Percentiles rank a stretch among this genome's conserved stretches.
Evolutionary conservation across 2,888 invertebrate species (phyloP).

Genomic region (Scaptomyza reducta): DNA sequence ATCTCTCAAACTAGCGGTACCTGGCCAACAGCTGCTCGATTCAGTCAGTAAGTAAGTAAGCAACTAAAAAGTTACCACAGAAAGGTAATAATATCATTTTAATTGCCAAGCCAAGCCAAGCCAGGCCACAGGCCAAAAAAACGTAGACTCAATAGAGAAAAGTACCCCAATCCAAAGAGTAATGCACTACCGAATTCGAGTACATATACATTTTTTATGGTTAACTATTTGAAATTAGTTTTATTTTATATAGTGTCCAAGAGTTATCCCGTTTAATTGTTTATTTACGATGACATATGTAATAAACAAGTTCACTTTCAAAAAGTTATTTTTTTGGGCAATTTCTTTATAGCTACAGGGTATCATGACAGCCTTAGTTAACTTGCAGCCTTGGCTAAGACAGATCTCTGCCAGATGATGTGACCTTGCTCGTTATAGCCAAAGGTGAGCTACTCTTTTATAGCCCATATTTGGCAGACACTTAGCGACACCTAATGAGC

Average conservation of each 20-base stretch:
- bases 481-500: conserved; percentile 48
- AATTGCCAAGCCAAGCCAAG: conserved; percentile 54
- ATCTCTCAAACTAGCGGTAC: conserved; percentile 44
- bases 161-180: neutral
- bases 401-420: conserved; percentile 21
- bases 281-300: no score
- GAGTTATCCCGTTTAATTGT: no score
- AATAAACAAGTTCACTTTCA: no score
- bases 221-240: neutral
- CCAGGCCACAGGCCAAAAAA: conserved; percentile 25
- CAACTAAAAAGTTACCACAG: conserved; percentile 32
- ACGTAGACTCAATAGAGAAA: conserved; percentile 18
- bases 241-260: no score
- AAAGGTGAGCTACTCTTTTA: conserved; percentile 21
- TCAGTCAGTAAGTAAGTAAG: neutral
- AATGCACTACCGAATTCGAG: conserved; percentile 33
- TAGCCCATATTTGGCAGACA: conserved; percentile 52
- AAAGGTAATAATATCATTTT: conserved; percentile 74
- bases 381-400: conserved; percentile 21
- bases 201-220: neutral
- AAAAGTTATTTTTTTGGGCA: no score
- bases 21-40: conserved; percentile 10
- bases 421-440: conserved; percentile 35
- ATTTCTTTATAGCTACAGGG: neutral
- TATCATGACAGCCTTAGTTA: conserved; percentile 1